Evolutionary conservation across 2,797 vertebrate species (phyloP).

Genomic region (Taeniopygia guttata): DNA sequence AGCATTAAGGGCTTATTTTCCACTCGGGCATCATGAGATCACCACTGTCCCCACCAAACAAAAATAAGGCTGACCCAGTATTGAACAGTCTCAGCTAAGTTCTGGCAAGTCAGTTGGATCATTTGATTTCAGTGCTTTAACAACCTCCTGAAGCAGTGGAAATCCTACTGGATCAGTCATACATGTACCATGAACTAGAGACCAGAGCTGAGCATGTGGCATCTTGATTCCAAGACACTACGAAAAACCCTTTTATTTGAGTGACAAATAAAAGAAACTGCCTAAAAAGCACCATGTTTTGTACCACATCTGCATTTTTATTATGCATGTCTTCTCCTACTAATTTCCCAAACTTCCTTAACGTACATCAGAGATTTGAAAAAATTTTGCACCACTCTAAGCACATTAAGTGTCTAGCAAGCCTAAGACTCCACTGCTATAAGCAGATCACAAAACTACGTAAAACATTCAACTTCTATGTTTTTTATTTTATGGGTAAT

Average conservation of each 20-base stretch:
- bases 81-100: neutral
- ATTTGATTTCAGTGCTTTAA: neutral
- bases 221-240: neutral
- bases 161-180: accelerated
- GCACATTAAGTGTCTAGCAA: neutral
- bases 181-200: accelerated
- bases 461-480: neutral
- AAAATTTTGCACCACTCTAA: neutral
- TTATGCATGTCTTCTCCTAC: accelerated
- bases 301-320: neutral
- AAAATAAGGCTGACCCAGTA: neutral
- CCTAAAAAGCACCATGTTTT: neutral
- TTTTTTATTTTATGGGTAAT: neutral
- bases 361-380: neutral
- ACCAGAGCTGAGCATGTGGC: neutral
- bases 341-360: neutral
- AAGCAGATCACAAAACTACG: neutral
- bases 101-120: neutral
- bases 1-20: neutral
- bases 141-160: neutral
- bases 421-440: neutral
- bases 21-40: neutral
- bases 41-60: neutral
- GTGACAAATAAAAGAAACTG: neutral
- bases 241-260: neutral